Conservation (phyloP, 2,797 vertebrate genomes). For the Lycodopsis pacificus region DNA sequence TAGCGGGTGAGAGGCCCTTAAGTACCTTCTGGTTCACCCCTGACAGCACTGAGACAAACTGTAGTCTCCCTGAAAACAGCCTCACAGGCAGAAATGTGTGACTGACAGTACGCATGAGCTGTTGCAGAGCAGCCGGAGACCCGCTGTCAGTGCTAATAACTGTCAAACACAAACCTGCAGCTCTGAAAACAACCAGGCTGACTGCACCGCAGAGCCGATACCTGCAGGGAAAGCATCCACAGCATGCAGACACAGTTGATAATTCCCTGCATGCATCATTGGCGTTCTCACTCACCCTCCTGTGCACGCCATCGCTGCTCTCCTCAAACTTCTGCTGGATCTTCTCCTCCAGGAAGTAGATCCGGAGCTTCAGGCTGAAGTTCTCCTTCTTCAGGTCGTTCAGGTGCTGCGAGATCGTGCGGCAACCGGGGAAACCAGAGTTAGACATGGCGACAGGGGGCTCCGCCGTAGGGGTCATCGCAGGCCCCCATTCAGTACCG, state of each 20-base stretch:
- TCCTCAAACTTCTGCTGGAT: conserved; percentile 94
- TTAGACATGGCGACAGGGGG: conserved; percentile 88
- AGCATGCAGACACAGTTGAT: background rate
- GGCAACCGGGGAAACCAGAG: conserved; percentile 87
- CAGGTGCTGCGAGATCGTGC: conserved; percentile 97
- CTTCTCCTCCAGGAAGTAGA: conserved; percentile 98
- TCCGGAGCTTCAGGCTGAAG: conserved; percentile 98
- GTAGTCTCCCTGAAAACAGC: conserved; percentile 10
- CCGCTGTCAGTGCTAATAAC: conserved; percentile 22
- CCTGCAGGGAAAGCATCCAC: background rate
- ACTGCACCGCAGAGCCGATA: background rate
- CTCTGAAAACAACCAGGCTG: conserved; percentile 13
- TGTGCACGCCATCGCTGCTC: conserved; percentile 90
- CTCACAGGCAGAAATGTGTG: background rate
- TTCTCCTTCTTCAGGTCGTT: conserved; percentile 99
- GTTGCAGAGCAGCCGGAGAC: conserved; percentile 28
- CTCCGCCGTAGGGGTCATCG: conserved; percentile 10
- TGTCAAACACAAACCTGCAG: conserved; percentile 37
- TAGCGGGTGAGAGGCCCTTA: background rate
- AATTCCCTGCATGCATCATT: background rate
- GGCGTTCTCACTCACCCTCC: conserved; percentile 84
- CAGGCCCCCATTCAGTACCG: conserved; percentile 48
- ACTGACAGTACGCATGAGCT: conserved; percentile 18
- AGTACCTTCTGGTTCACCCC: background rate
- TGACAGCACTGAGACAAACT: conserved; percentile 16